Evolutionary conservation across 2,888 invertebrate genomes (phyloP).

Genomic region (Lydus trimaculatus): DNA sequence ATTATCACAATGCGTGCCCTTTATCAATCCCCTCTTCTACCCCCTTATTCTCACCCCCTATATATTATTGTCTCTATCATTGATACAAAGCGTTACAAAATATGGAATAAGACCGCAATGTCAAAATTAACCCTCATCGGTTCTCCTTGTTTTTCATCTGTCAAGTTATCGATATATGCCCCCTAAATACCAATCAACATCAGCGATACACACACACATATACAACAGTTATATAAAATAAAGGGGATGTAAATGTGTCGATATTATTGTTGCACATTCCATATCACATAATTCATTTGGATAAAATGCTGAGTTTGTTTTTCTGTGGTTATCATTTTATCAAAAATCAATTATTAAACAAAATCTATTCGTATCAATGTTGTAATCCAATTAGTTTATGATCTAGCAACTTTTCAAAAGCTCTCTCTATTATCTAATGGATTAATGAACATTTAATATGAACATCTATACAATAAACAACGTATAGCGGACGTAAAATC

Average conservation of each 20-base stretch:
- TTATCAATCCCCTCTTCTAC: constrained; percentile 6
- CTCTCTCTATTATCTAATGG: neutral
- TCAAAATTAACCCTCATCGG: constrained; percentile 22
- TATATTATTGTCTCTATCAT: constrained; percentile 8
- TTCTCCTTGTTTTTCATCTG: neutral
- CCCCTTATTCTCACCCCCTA: constrained; percentile 12
- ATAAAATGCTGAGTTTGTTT: constrained; percentile 31
- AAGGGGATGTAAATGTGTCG: constrained; percentile 20
- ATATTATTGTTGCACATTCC: constrained; percentile 32
- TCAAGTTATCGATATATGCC: constrained; percentile 1
- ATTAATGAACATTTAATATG: constrained; percentile 10
- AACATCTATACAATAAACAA: neutral
- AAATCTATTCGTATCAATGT: constrained; percentile 33
- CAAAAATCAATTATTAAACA: constrained; percentile 42
- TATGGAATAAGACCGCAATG: constrained; percentile 26
- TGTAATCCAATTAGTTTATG: constrained; percentile 16
- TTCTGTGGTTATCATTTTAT: constrained; percentile 36
- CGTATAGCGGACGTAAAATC: neutral
- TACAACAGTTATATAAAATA: too few species aligned
- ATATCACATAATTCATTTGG: constrained; percentile 27
- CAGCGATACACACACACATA: constrained; percentile 11
- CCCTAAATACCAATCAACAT: constrained; percentile 25
- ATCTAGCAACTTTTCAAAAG: constrained; percentile 16
- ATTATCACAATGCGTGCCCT: constrained; percentile 36
- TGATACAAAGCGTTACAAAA: constrained; percentile 12